A percentile compares a stretch with the other conserved stretches of the same genome.
Evolutionary conservation across 2,113 vertebrate genomes (phyloP).

Genomic region (Oreocharis arfaki): DNA sequence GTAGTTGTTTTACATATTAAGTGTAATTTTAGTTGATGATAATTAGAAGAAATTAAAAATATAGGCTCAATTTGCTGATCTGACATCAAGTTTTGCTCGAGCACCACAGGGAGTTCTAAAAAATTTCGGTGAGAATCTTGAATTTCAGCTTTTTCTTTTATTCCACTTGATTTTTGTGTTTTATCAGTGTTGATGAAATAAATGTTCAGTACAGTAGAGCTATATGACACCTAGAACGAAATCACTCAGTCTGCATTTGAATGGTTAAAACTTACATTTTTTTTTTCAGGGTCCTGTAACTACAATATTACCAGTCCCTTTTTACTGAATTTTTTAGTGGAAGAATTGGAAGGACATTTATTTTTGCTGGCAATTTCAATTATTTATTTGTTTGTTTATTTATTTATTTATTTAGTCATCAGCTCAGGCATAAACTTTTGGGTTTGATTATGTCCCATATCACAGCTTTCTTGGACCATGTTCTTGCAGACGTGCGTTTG

Average conservation of each 20-base stretch:
- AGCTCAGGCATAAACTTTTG: not conserved
- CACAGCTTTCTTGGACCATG: not conserved
- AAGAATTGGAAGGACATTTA: not conserved
- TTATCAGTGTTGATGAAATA: not conserved
- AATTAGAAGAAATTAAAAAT: not conserved
- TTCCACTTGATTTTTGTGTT: not conserved
- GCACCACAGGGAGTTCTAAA: not conserved
- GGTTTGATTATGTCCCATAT: not conserved
- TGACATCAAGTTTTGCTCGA: too few species aligned
- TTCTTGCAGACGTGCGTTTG: not conserved
- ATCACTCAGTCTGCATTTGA: not conserved
- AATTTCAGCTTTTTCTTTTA: not conserved
- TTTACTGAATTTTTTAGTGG: not conserved
- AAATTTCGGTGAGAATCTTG: not conserved
- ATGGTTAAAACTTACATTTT: not conserved
- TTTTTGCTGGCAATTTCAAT: not conserved
- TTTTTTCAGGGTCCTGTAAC: not conserved
- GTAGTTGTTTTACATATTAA: not conserved
- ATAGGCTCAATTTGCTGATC: not conserved
- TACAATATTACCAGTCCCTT: not conserved
- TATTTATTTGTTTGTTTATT: not conserved
- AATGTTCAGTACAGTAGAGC: not conserved
- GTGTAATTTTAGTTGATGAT: not conserved
- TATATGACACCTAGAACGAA: not conserved
- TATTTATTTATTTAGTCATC: not conserved